These are phyloP conservation scores for Paracanthobrama guichenoti DNA, from an alignment of 2,113 vertebrate species.

Conservation along the genomic window DNA sequence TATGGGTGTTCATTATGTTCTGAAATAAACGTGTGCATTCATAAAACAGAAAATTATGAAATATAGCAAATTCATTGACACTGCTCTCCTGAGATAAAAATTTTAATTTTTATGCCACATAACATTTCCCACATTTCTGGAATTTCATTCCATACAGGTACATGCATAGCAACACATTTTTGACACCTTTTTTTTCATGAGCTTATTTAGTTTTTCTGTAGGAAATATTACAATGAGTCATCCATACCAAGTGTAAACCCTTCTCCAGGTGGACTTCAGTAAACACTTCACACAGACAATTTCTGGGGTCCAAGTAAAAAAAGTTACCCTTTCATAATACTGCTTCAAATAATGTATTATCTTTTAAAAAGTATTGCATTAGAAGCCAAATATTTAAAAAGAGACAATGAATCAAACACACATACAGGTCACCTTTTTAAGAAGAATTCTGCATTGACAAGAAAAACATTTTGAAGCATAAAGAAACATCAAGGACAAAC, in stretches of 20 bases:
- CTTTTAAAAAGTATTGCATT: slow-evolving; percentile 57
- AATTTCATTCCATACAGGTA: slow-evolving; percentile 57
- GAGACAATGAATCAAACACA: slow-evolving; percentile 50
- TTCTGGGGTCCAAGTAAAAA: slow-evolving; percentile 37
- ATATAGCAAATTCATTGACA: not conserved
- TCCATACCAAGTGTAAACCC: slow-evolving; percentile 46
- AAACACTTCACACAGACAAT: slow-evolving; percentile 31
- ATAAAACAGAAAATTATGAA: not conserved
- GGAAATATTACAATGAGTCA: slow-evolving; percentile 36
- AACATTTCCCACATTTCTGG: slow-evolving; percentile 57
- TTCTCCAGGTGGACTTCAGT: slow-evolving; percentile 20
- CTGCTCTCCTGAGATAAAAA: slow-evolving; percentile 51
- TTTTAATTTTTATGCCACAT: slow-evolving; percentile 57
- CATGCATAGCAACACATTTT: slow-evolving; percentile 59
- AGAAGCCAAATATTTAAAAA: slow-evolving; percentile 46
- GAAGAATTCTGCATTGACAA: slow-evolving; percentile 38
- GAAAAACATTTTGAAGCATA: slow-evolving; percentile 39
- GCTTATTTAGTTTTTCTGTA: slow-evolving; percentile 13
- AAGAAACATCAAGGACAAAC: slow-evolving; percentile 52
- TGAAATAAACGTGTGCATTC: not conserved
- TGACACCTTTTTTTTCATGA: slow-evolving; percentile 26
- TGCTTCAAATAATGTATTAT: slow-evolving; percentile 25
- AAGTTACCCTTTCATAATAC: slow-evolving; percentile 26
- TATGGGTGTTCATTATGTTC: not conserved
- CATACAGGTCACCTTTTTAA: slow-evolving; percentile 39